These are phyloP conservation scores for Alca torda DNA, from an alignment of 2,797 vertebrate genomes.

Conservation along the genomic window DNA sequence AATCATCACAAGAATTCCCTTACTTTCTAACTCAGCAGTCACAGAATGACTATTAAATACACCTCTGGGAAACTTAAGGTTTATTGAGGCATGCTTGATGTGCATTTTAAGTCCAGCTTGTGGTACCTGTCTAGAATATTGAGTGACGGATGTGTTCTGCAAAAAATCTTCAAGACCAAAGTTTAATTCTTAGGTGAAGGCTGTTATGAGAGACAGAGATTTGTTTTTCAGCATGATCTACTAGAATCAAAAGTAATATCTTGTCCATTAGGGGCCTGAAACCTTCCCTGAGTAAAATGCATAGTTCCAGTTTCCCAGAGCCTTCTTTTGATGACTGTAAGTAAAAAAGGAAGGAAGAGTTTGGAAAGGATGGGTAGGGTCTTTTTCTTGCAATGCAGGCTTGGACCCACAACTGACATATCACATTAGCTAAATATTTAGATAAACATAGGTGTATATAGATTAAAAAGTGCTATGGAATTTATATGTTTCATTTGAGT, in stretches of 20 bases:
- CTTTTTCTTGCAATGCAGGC: background rate
- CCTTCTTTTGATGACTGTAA: background rate
- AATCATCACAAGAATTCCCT: conserved; percentile 44
- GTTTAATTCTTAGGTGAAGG: background rate
- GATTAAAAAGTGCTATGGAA: background rate
- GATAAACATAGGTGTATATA: background rate
- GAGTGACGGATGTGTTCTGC: background rate
- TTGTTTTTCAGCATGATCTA: background rate
- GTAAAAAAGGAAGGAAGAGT: background rate
- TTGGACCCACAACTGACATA: background rate
- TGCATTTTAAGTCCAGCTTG: conserved; percentile 15
- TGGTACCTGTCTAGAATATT: conserved; percentile 11
- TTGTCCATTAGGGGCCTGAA: background rate
- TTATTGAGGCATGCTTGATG: conserved; percentile 17
- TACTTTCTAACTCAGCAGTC: conserved; percentile 40
- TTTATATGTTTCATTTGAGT: background rate
- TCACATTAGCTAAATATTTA: background rate
- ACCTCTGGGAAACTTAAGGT: conserved; percentile 40
- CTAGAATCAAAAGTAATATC: background rate
- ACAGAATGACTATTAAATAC: background rate
- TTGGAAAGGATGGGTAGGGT: background rate
- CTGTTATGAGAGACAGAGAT: background rate
- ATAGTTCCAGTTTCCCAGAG: background rate
- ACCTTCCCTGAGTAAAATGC: background rate
- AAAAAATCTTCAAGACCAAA: background rate